phyloP scores from a whole-genome alignment of 1,140 invertebrate species.

The Zaprionus camerounensis region DNA sequence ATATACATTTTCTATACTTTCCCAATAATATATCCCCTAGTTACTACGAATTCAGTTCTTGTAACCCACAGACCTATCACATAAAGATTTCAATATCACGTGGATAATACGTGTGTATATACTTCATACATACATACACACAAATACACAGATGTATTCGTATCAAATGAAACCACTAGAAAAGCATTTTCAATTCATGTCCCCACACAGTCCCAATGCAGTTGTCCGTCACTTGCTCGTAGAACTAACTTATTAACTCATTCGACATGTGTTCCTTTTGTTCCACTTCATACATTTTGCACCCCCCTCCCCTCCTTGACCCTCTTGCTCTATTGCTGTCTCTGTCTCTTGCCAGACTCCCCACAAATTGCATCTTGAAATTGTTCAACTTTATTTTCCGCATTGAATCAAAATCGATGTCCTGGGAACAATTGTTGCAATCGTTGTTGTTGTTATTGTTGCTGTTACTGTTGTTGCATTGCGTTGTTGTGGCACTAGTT shows the following conservation, averaged over 20 bases:
- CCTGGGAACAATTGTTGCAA: conserved; percentile 42
- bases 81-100: too few relatives aligned
- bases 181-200: conserved; percentile 1
- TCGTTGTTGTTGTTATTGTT: conserved; percentile 3
- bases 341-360: conserved; percentile 9
- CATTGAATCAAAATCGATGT: conserved; percentile 56
- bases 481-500: conserved; percentile 13
- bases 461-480: conserved; percentile 1
- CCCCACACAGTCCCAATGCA: background rate
- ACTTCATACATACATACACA: background rate
- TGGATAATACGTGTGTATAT: too few relatives aligned
- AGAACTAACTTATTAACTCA: conserved; percentile 27
- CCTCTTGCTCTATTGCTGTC: background rate
- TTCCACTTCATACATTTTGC: background rate
- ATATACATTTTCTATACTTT: too few relatives aligned
- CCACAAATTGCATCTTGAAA: conserved; percentile 47
- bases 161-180: background rate
- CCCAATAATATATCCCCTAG: too few relatives aligned
- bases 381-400: conserved; percentile 40
- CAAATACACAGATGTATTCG: background rate
- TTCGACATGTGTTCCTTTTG: conserved; percentile 7
- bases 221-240: conserved; percentile 8
- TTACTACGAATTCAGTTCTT: too few relatives aligned
- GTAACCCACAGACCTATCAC: too few relatives aligned
- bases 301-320: too few relatives aligned